A percentile compares a stretch with the other conserved stretches of the same genome.
Evolutionary conservation across 1,140 invertebrate species (phyloP).

Genomic region (Cydia amplana): DNA sequence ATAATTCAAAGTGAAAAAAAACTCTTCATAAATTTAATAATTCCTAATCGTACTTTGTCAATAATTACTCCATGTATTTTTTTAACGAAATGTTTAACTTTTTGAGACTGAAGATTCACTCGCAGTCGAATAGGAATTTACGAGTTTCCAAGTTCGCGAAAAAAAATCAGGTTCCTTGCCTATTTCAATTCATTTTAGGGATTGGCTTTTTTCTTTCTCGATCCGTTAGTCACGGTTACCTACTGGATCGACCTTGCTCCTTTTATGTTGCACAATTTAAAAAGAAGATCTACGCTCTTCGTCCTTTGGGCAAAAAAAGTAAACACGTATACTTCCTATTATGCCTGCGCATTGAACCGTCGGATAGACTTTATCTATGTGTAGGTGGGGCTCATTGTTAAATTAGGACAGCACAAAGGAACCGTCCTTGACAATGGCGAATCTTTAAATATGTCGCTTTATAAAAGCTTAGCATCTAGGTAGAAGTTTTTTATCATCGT

Average conservation of each 20-base stretch:
- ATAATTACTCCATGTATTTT: background rate
- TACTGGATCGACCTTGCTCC: constrained; percentile 59
- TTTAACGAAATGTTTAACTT: too few relatives aligned
- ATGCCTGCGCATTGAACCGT: constrained; percentile 69
- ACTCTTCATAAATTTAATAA: background rate
- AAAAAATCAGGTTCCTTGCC: constrained; percentile 46
- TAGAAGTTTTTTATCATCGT: constrained; percentile 45
- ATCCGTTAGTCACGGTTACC: constrained; percentile 70
- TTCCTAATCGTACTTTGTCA: background rate
- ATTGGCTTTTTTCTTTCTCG: constrained; percentile 50
- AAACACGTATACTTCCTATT: constrained; percentile 67
- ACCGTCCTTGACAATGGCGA: constrained; percentile 62
- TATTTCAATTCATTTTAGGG: constrained; percentile 3
- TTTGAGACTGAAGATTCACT: background rate
- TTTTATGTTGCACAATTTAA: constrained; percentile 74
- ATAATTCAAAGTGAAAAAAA: constrained; percentile 40
- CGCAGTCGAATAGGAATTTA: constrained; percentile 19
- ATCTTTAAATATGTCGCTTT: constrained; percentile 61
- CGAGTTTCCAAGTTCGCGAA: constrained; percentile 12
- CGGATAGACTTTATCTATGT: constrained; percentile 62
- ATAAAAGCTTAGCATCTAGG: constrained; percentile 50
- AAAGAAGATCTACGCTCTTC: constrained; percentile 60
- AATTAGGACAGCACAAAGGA: constrained; percentile 65
- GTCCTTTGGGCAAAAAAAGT: constrained; percentile 70
- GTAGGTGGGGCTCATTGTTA: constrained; percentile 56